Conservation (phyloP, 2,888 invertebrate species). For the Phytoseiulus persimilis region DNA sequence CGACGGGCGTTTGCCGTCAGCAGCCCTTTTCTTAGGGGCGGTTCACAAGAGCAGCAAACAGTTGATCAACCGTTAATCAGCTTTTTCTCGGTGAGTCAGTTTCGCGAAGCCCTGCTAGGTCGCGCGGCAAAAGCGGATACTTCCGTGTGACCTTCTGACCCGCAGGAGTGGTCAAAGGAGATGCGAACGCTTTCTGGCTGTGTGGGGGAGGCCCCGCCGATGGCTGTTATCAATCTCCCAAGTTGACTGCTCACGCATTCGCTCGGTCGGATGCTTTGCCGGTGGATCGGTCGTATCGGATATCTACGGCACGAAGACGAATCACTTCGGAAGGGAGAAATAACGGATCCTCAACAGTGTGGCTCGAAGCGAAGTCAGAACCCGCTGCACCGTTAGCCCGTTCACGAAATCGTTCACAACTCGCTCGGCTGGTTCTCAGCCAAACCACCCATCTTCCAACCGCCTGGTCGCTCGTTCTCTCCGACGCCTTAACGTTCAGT, state of each 20-base stretch:
- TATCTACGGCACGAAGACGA: neutral
- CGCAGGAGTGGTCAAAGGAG: conserved; percentile 5
- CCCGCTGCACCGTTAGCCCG: neutral
- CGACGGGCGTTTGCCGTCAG: neutral
- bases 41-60: neutral
- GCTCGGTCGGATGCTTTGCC: neutral
- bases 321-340: neutral
- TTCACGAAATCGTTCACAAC: neutral
- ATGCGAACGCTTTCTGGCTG: neutral
- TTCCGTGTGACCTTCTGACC: neutral
- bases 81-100: neutral
- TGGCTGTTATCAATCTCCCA: neutral
- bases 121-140: neutral
- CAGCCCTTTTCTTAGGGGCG: neutral
- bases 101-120: neutral
- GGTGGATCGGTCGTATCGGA: neutral
- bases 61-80: neutral
- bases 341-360: neutral
- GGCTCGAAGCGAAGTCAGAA: neutral
- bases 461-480: neutral
- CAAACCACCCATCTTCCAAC: neutral
- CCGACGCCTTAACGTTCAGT: neutral
- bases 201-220: neutral
- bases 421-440: neutral
- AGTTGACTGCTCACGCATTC: neutral